Evolutionary conservation across 2,113 vertebrate genomes (phyloP).

Genomic region (Taxidea taxus): DNA sequence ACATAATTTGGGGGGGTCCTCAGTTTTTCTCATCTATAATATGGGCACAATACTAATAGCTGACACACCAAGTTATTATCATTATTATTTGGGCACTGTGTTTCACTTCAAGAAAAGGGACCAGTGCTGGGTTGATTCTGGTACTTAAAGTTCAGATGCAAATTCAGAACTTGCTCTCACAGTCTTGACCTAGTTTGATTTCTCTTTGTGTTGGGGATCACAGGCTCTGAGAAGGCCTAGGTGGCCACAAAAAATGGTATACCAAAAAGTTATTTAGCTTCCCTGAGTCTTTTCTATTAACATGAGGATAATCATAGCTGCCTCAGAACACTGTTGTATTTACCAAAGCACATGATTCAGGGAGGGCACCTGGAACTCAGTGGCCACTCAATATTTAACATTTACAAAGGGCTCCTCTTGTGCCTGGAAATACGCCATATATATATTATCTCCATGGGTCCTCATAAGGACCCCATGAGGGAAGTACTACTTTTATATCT

Average conservation of each 20-base stretch:
- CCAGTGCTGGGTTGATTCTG: not conserved
- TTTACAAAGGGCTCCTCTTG: not conserved
- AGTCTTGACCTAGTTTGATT: not conserved
- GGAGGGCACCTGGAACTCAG: not conserved
- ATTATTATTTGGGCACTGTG: not conserved
- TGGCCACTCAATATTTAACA: not conserved
- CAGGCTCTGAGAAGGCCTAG: not conserved
- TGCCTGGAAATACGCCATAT: not conserved
- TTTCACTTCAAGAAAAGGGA: not conserved
- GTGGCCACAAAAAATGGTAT: not conserved
- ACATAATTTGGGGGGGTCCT: not conserved
- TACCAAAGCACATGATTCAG: not conserved
- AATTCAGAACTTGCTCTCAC: not conserved
- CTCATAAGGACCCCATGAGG: not conserved
- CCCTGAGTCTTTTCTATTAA: not conserved
- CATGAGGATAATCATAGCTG: not conserved
- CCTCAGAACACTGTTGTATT: not conserved
- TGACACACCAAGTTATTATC: not conserved
- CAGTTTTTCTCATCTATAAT: not conserved
- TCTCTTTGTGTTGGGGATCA: not conserved
- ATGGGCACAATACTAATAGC: not conserved
- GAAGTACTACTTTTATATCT: not conserved
- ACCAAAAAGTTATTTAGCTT: not conserved
- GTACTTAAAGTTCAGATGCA: not conserved
- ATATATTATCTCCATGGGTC: not conserved